Evolutionary conservation across 2,888 invertebrate species (phyloP).

Genomic region (Malthinus seriepunctatus): DNA sequence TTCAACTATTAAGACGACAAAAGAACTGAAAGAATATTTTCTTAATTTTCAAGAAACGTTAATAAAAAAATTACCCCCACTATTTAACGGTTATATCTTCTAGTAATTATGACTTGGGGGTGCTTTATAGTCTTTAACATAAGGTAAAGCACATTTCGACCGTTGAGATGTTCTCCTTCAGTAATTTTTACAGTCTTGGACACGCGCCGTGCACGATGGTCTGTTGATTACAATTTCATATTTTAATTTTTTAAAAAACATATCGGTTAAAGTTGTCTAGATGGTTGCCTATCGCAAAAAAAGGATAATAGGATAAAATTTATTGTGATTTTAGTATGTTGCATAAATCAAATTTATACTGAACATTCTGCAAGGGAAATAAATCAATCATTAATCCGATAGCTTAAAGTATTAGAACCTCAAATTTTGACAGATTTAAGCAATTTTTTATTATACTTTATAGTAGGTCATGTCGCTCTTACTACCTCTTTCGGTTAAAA

Average conservation of each 20-base stretch:
- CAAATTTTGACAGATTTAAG: conserved; percentile 6
- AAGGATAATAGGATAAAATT: background rate
- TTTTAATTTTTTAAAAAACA: background rate
- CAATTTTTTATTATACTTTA: conserved; percentile 3
- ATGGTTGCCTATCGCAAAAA: background rate
- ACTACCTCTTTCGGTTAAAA: background rate
- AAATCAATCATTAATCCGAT: conserved; percentile 5
- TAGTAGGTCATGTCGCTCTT: conserved; percentile 1
- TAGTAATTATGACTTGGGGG: conserved; percentile 28
- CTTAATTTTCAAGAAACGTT: conserved; percentile 19
- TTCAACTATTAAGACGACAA: background rate
- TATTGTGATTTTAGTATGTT: conserved; percentile 1
- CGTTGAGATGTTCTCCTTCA: conserved; percentile 53
- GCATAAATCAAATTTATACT: background rate
- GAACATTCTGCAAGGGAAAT: conserved; percentile 4
- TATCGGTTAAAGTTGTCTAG: background rate
- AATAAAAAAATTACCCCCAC: conserved; percentile 36
- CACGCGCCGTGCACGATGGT: conserved; percentile 47
- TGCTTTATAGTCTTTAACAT: conserved; percentile 21
- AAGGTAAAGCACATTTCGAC: conserved; percentile 34
- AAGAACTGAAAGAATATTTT: conserved; percentile 6
- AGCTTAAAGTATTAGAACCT: conserved; percentile 5
- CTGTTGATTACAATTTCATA: conserved; percentile 33
- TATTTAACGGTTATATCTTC: conserved; percentile 43
- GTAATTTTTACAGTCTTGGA: conserved; percentile 38